Evolutionary conservation across 2,888 invertebrate genomes (phyloP).

Genomic region (Cosmia trapezina): DNA sequence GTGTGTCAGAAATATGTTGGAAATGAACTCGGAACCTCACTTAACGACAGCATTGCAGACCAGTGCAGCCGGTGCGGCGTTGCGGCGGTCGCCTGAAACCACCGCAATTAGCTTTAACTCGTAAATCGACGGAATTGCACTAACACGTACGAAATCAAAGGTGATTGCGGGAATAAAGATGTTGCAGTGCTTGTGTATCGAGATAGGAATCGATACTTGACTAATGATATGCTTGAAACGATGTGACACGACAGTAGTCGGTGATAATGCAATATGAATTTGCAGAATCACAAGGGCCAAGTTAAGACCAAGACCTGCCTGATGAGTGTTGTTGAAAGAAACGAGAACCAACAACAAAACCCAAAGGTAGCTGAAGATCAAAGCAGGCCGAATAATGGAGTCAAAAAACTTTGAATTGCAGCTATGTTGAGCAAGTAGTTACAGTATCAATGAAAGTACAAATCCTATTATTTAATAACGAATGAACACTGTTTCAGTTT

Average conservation of each 20-base stretch:
- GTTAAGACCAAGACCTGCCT: background rate
- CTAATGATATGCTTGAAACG: background rate
- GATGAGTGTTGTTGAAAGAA: background rate
- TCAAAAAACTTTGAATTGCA: background rate
- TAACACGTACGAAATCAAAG: background rate
- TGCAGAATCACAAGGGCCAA: no score
- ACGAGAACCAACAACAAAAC: background rate
- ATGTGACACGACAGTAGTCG: background rate
- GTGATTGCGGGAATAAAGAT: conserved; percentile 3
- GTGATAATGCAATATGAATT: background rate
- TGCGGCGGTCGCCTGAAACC: background rate
- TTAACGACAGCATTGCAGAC: conserved; percentile 15
- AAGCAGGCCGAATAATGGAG: background rate
- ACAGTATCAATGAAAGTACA: conserved; percentile 4
- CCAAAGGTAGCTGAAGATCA: background rate
- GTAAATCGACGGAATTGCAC: conserved; percentile 6
- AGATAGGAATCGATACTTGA: background rate
- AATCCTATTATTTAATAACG: conserved; percentile 32
- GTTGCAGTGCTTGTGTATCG: no score
- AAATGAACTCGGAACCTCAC: conserved; percentile 9
- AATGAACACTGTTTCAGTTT: conserved; percentile 22
- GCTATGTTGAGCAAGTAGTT: background rate
- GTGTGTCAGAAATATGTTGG: conserved; percentile 4
- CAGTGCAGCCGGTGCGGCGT: background rate
- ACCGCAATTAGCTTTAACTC: conserved; percentile 23